Base-by-base conservation (phyloP, 2,888 invertebrate genomes). In the Lasioglossum lativentre region DNA sequence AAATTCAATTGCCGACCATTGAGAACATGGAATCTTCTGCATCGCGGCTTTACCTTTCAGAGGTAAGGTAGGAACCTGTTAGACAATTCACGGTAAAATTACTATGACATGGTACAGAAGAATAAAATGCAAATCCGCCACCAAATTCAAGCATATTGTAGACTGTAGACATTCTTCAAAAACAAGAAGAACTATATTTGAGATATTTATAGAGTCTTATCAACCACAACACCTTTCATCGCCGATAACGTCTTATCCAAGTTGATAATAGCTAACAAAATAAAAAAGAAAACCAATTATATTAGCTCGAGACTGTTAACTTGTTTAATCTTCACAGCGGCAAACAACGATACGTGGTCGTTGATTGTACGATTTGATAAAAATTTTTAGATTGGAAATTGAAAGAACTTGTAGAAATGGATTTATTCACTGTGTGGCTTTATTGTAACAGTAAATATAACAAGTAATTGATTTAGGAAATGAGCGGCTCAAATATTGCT, bases 21-120 rank as follows among this genome's bases (percentile, higher is more conserved):
- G n/a, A n/a, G 63, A 30, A 30, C 63, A 34, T 19, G 34, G 19
- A 19, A 66, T 10, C 23, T 19, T 23, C 23, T 19, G 34, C 19
- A 8, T 8, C 38, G 38, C 12, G 30, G 2, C 6, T n/a, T 72
- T 77, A 78, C 71, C 77, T 12, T 5, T 19, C 2, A 63, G 42
- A 4, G 87, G 40, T 86, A 87, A 86, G 47, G 78, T 45, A 87
- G 87, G 56, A 12, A 72, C 6, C 87, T 86, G 75, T 27, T 16
- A 12, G 10, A 56, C n/a, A n/a, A 56, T 2, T 2, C 8, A 34
- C 56, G 0, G n/a, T 6, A 0, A 27, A 23, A 4, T 81, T 71
- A n/a, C 47, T 66, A 1, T 42, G n/a, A 0, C 23, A 38, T 42
- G 52, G n/a, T 72, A 52, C 30, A 8, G 59, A 38, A n/a, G 19